Percentiles rank a stretch among this genome's conserved stretches.
phyloP scores from a whole-genome alignment of 1,140 invertebrate genomes.

The Laodelphax striatellus region DNA sequence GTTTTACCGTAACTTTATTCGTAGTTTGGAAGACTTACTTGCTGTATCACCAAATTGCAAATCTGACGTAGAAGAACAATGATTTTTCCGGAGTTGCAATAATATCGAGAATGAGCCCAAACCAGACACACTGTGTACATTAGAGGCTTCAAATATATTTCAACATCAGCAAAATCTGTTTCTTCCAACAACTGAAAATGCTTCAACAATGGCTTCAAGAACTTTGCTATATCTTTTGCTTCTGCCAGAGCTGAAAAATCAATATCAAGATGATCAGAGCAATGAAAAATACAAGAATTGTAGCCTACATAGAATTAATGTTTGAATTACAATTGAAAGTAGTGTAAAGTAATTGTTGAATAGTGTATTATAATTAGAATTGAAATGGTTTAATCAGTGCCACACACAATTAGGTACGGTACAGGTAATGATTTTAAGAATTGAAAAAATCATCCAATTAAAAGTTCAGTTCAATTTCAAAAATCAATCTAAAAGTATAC shows the following conservation, averaged over 20 bases:
- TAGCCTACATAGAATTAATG: background rate
- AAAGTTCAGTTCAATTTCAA: too few relatives aligned
- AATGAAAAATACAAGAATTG: background rate
- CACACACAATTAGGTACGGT: too few relatives aligned
- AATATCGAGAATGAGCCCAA: slow-evolving; percentile 81
- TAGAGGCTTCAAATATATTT: slow-evolving; percentile 58
- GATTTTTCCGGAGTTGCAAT: slow-evolving; percentile 77
- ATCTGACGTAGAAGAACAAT: slow-evolving; percentile 83
- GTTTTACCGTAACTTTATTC: too few relatives aligned
- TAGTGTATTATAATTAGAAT: background rate
- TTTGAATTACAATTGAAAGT: background rate
- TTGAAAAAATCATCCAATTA: too few relatives aligned
- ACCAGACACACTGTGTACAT: slow-evolving; percentile 79
- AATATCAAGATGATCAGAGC: background rate
- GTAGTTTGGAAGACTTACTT: too few relatives aligned
- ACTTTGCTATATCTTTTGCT: slow-evolving; percentile 78
- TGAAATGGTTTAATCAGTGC: background rate
- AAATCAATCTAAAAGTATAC: too few relatives aligned
- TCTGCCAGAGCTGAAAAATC: slow-evolving; percentile 60
- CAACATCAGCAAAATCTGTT: slow-evolving; percentile 68
- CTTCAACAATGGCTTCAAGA: slow-evolving; percentile 70
- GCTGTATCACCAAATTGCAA: slow-evolving; percentile 79
- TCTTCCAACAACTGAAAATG: slow-evolving; percentile 74
- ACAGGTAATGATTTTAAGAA: too few relatives aligned
- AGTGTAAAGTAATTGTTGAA: background rate